Evolutionary conservation across 2,888 invertebrate genomes (phyloP), one percentile per base, ranked within the genome.

Genomic region (Cryptosula pallasiana): DNA sequence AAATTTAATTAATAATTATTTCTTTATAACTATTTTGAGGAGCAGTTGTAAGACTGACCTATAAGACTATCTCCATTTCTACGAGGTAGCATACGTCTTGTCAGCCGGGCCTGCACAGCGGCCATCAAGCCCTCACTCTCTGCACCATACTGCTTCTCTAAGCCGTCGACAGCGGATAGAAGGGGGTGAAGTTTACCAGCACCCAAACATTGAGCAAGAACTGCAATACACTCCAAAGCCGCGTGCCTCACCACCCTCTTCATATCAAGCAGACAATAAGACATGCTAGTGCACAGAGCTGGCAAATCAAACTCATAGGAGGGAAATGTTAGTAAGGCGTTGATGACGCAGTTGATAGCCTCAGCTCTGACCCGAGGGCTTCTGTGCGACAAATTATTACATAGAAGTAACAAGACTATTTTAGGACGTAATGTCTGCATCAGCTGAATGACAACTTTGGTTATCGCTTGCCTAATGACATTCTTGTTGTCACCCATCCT

Each of bases 181-280:
- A 93, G 83, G 79, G 90, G 84, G 0, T 90, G 88, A 0, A 85
- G 78, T 74, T 84, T 81, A 29, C 88, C 86, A 35, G 87, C 86
- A 0, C 89, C 89, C 76, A 90, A 87, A 72, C 91, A 88, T 84
- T 92, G 91, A 1, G 91, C 91, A 57, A 93, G 84, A 32, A 91
- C 90, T 0, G 93, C 91, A 69, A 93, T 85, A 36, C 91, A 90
- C 82, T 94, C 93, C 72, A 94, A 88, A 72, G 88, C 91, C 75
- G 89, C 94, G 86, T 89, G 94, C 79, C 89, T 89, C 75, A 90
- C 94, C 78, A 89, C 89, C 81, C 90, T 89, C 78, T 90, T 92
- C 76, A 88, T 89, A 80, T 90, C 90, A 69, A 84, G 83, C 58
- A 88, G 79, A 58, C 86, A 79, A 35, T 85, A 87, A 71, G 85